phyloP scores from a whole-genome alignment of 2,888 invertebrate genomes.

The Drosophila subsilvestris region DNA sequence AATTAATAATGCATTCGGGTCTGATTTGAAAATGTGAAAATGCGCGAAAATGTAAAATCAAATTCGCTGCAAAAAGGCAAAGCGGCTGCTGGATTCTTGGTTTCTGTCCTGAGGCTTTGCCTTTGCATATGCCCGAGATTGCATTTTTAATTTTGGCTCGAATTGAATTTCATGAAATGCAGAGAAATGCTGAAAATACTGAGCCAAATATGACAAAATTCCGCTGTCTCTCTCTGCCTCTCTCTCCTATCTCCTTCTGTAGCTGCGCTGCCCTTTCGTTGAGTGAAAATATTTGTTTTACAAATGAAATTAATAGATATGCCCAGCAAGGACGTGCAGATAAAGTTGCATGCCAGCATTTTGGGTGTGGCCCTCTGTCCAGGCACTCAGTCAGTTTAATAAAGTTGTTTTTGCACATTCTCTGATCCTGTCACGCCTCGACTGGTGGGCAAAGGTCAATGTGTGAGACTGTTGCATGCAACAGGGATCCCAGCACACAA shows the following conservation, averaged over 20 bases:
- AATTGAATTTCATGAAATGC: constrained; percentile 59
- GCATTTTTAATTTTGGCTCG: constrained; percentile 18
- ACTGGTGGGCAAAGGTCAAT: constrained; percentile 46
- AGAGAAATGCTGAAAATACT: constrained; percentile 1
- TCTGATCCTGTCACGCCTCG: constrained; percentile 17
- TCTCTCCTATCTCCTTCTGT: not conserved
- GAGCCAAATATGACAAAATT: constrained; percentile 54
- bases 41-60: constrained; percentile 42
- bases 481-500: constrained; percentile 23
- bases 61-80: constrained; percentile 25
- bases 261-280: constrained; percentile 17
- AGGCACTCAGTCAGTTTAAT: constrained; percentile 49
- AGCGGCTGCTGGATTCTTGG: not conserved
- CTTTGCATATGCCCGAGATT: constrained; percentile 26
- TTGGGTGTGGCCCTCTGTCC: constrained; percentile 19
- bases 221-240: not conserved
- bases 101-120: constrained; percentile 8
- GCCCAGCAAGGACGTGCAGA: constrained; percentile 31
- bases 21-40: constrained; percentile 46
- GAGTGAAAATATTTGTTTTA: constrained; percentile 70
- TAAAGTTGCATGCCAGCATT: constrained; percentile 14
- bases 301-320: constrained; percentile 62
- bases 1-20: constrained; percentile 66
- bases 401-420: constrained; percentile 51
- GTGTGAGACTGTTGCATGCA: constrained; percentile 37